Percentiles rank a stretch among this genome's conserved stretches.
Evolutionary conservation across 2,888 invertebrate species (phyloP).

Genomic region (Brachylomia viminalis): DNA sequence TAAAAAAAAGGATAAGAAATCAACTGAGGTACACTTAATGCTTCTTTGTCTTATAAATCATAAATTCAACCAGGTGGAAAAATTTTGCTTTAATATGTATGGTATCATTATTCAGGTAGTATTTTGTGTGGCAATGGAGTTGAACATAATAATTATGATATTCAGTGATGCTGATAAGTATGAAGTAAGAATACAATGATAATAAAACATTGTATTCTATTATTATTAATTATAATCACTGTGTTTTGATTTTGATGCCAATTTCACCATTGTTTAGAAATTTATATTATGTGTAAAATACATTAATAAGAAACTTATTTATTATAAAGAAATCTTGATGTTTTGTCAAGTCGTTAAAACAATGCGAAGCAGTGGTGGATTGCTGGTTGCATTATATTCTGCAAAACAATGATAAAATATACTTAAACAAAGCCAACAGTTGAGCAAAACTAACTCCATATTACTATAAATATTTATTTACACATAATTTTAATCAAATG

Average conservation of each 20-base stretch:
- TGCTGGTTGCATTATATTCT: not conserved
- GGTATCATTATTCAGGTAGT: not conserved
- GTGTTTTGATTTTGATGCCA: too few species aligned
- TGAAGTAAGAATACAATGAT: not conserved
- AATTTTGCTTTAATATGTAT: not conserved
- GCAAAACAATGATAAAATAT: not conserved
- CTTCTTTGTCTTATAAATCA: slow-evolving; percentile 25
- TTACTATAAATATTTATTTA: slow-evolving; percentile 8
- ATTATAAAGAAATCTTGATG: too few species aligned
- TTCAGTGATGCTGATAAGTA: not conserved
- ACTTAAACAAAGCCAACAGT: not conserved
- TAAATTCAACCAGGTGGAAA: slow-evolving; percentile 35
- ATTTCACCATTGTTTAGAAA: too few species aligned
- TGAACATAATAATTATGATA: slow-evolving; percentile 1
- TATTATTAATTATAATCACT: too few species aligned
- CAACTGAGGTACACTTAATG: slow-evolving; percentile 18
- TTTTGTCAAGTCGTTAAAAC: too few species aligned
- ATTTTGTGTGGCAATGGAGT: not conserved
- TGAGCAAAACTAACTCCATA: not conserved
- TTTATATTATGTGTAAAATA: too few species aligned
- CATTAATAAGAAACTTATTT: too few species aligned
- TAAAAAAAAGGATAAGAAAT: slow-evolving; percentile 53
- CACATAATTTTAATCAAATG: not conserved
- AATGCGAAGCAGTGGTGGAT: too few species aligned
- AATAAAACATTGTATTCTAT: not conserved